Base-by-base conservation (phyloP, 92 coral and sea anemone genomes). In the Epizoanthus stellaris region DNA sequence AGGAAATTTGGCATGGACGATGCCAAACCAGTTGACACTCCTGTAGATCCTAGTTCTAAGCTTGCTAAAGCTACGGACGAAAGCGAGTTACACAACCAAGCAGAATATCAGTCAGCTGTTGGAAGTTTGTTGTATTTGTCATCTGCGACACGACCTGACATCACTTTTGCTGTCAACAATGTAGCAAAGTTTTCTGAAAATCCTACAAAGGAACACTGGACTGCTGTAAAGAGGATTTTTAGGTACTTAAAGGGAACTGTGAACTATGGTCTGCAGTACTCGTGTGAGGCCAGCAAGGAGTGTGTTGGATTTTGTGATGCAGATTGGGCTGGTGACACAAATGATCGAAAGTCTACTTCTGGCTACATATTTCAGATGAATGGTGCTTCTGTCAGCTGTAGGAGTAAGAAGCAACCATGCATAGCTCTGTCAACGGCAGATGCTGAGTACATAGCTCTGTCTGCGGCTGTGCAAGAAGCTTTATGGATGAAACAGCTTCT, bases 351-450 rank as follows among this genome's bases (percentile, higher is more conserved):
- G 88, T 91, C 90, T 11, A 77, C 92, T 14, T 89, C 95, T 10
- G 89, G 90, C 59, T 89, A 89, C 75, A 56, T 49, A 17, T 89
- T 92, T 47, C 92, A 92, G 49, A 74, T 88, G 52, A 80, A 77
- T 74, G 89, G 87, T 66, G 88, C 87, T 45, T 87, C 88, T 67
- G 73, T 85, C 62, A 91, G 94, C 89, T 91, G 94, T 92, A 80
- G 90, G 86, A 88, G 90, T 84, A 91, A 91, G 88, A 91, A 88
- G 60, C 92, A 88, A 68, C 54, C 86, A 20, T 92, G 92, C 82
- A 89, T 92, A 43, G 92, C 95, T 7, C 66, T 92, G 56, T 92
- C 94, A 6, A 91, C 92, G 1, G 92, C 90, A 3, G 94, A 88
- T 38, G 94, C 91, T 3, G 94, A 91, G 53, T 45, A 53, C 13